Evolutionary conservation across 2,888 invertebrate species (phyloP).

Genomic region (Chesias legatella): DNA sequence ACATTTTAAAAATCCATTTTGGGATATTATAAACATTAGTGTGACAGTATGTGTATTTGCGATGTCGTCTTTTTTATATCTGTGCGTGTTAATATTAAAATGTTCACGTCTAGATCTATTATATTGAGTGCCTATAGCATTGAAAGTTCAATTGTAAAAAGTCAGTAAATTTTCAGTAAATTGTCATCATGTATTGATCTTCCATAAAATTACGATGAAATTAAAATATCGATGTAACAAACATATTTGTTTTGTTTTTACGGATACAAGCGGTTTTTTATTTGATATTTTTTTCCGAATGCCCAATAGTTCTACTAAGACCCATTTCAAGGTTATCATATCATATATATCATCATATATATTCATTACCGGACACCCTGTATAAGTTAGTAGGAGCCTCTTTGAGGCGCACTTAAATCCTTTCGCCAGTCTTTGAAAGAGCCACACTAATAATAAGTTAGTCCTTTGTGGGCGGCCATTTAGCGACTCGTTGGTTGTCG

Average conservation of each 20-base stretch:
- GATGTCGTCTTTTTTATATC: constrained; percentile 70
- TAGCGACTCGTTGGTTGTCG: constrained; percentile 35
- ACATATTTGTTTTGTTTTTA: constrained; percentile 65
- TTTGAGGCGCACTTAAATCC: no score
- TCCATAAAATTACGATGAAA: constrained; percentile 81
- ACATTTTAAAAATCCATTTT: constrained; percentile 69
- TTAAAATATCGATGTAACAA: constrained; percentile 80
- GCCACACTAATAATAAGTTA: no score
- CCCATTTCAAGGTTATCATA: no score
- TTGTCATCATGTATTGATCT: constrained; percentile 81
- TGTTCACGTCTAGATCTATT: constrained; percentile 78
- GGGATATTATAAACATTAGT: constrained; percentile 69
- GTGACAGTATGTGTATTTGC: constrained; percentile 69
- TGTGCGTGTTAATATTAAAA: constrained; percentile 72
- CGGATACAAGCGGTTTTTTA: background rate
- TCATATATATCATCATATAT: no score
- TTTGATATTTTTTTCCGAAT: no score
- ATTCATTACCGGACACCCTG: no score
- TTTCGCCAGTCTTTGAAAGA: no score
- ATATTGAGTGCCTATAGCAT: constrained; percentile 80
- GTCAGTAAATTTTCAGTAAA: constrained; percentile 76
- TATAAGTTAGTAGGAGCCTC: no score
- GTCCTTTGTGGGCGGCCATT: constrained; percentile 24
- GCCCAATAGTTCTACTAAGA: no score
- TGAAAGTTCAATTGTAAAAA: constrained; percentile 78